A percentile compares a stretch with the other conserved stretches of the same genome.
Evolutionary conservation across 23 tunicate species (phyloP).

Genomic region (Botrylloides violaceus): DNA sequence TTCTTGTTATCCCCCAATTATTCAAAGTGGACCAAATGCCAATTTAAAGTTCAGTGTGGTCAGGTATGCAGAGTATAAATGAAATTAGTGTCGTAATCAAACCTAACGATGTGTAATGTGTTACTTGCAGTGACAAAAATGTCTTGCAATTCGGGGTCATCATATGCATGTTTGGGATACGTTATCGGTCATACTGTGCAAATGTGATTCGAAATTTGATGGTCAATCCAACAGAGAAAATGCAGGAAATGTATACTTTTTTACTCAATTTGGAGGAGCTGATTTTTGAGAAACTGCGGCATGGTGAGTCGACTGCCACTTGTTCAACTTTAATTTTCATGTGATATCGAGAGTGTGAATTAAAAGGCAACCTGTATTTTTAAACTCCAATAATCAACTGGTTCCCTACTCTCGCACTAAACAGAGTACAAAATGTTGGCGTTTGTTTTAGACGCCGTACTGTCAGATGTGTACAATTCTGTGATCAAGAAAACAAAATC

Average conservation of each 20-base stretch:
- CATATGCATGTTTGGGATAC: conserved; percentile 81
- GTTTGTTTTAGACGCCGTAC: conserved; percentile 37
- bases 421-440: too few relatives aligned
- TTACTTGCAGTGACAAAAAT: conserved; percentile 54
- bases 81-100: too few relatives aligned
- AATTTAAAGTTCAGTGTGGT: conserved; percentile 67
- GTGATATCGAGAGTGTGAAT: background rate
- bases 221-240: conserved; percentile 87
- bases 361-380: background rate
- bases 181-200: conserved; percentile 94
- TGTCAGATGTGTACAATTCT: conserved; percentile 70
- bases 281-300: conserved; percentile 57
- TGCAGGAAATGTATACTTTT: conserved; percentile 77
- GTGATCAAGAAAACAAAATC: conserved; percentile 45
- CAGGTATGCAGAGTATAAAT: conserved; percentile 38
- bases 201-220: conserved; percentile 89
- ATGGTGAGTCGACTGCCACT: conserved; percentile 34
- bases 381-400: background rate
- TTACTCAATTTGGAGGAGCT: conserved; percentile 68
- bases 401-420: too few relatives aligned
- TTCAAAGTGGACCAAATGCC: conserved; percentile 92
- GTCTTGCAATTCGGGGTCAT: conserved; percentile 90
- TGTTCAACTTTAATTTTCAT: background rate
- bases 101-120: background rate
- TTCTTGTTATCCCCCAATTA: conserved; percentile 91